Evolutionary conservation across 2,113 vertebrate genomes (phyloP), one percentile per base, ranked within the genome.

Genomic region (Geococcyx californianus): DNA sequence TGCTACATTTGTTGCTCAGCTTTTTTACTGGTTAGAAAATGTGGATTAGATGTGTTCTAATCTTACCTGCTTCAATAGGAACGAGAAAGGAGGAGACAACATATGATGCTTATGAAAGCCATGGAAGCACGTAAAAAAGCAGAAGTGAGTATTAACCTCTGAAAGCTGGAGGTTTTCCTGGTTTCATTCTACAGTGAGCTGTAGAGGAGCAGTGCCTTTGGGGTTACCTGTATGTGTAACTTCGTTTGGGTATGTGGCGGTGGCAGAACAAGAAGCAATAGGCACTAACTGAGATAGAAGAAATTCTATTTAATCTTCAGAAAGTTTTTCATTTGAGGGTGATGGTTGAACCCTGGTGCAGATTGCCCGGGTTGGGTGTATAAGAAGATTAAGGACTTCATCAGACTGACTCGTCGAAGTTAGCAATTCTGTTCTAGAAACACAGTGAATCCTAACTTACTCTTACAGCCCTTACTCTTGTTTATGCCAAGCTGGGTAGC

Each of bases 101-200:
- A 99, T 83, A 98, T 99, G 98, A 99, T 99, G 98, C 98, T 99
- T 78, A 98, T 99, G 98, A 99, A 99, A 98, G 99, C 99, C 76
- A 98, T 99, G 97, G 99, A 99, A 87, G 98, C 99, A 70, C 98
- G 99, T 84, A 99, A 99, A 93, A 99, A 99, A 97, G 99, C 98
- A 58, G 99, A 99, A 98, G 99, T 99, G 97, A 96, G 98, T 98
- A 68, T 89, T 52, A 63, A 15, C 34, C 55, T 86, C 60, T 93
- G 49, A 59, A 82, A 81, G 34, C 42, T 59, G 13, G 15, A 81
- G 7, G 24, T 75, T 93, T 62, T 70, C 7, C 2, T 86, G 31
- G 24, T 76, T 64, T 52, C 20, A 25, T 59, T 94, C 84, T 66
- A 40, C 28, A 56, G 52, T 51, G n/a, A 82, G 84, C 42, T 40